Base-by-base conservation (phyloP, 1,140 invertebrate genomes). In the Bombus balteatus region DNA sequence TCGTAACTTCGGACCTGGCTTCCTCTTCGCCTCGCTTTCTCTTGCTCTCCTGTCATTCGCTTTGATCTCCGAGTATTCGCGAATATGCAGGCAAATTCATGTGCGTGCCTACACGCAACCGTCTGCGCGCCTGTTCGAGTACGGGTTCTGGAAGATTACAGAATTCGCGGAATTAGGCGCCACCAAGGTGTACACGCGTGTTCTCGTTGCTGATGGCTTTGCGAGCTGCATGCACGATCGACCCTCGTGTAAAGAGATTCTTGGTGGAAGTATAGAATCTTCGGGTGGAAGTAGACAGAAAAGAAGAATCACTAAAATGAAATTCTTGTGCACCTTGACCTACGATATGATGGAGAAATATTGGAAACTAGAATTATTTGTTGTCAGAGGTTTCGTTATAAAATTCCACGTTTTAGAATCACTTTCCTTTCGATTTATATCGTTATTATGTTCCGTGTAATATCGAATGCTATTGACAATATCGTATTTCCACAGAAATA, bases 171-270 rank as follows among this genome's bases (percentile, higher is more conserved):
- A 90, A 90, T 90, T 88, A 83, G 80, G 57, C 71, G 57, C 39
- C 66, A 47, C 12, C 32, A 10, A 34, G 76, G 81, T 59, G 59
- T 79, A 78, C 81, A 80, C 82, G 78, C 81, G 68, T 78, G 81
- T 85, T 81, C 57, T 57, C n/a, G 82, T 75, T 57, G 47, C 22
- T 43, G 28, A 65, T 34, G 82, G 74, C 82, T 87, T 90, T 74
- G 88, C 82, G 70, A 53, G 59, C 79, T 85, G 89, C 79, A 90
- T 90, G 80, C 88, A 78, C 89, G 82, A 90, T 85, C 82, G 74
- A 74, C 59, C 78, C 41, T 18, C 39, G 39, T 41, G 39, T 28
- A 72, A 25, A 34, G 34, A 37, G 41, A 65, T 66, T 70, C 57
- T 15, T 71, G 62, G 34, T 32, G 41, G 6, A 15, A 32, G 22